Evolutionary conservation across 1,140 invertebrate genomes (phyloP), one percentile per base, ranked within the genome.

Genomic region (Protaetia brevitarsis): DNA sequence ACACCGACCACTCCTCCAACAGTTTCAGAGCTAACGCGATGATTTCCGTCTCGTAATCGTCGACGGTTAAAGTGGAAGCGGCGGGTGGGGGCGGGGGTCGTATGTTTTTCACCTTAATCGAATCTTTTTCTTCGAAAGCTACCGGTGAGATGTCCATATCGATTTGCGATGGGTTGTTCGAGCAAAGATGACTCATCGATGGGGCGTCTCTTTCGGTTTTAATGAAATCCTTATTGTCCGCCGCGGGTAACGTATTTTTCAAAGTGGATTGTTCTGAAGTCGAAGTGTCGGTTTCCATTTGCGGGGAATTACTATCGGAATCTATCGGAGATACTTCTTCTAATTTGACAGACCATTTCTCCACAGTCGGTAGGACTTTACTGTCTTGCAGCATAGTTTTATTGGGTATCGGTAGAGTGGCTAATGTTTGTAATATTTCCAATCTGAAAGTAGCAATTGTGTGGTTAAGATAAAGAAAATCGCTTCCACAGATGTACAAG

Each of bases 311-410:
- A 56, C 73, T 75, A 23, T 76, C 75, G 2, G 75, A 76, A 59
- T 84, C 80, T n/a, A 79, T 74, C 0, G 82, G 78, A 0, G 80
- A 82, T 31, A 79, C 74, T 21, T 73, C 77, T 2, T 80, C 79
- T 21, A 74, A 67, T 27, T 75, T 75, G 68, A 77, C 79, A 1
- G 87, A 80, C 94, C 93, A 96, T 71, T 88, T 87, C 76, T 95
- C 87, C 41, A 97, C 88, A 13, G 93, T 85, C 19, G 83, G 87
- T 72, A 88, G 85, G 51, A 98, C 90, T 76, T 96, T 94, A 73
- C 92, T 95, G 71, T 98, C 95, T 76, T 92, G 89, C 1, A 98
- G 81, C 81, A 96, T 91, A 0, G 92, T 96, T 78, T 94, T 95
- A 78, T 97, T 97, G 1, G 92, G 88, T 65, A 98, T 95, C 3